Evolutionary conservation across 2,113 vertebrate genomes (phyloP).

Genomic region (Catharus fuscescens): DNA sequence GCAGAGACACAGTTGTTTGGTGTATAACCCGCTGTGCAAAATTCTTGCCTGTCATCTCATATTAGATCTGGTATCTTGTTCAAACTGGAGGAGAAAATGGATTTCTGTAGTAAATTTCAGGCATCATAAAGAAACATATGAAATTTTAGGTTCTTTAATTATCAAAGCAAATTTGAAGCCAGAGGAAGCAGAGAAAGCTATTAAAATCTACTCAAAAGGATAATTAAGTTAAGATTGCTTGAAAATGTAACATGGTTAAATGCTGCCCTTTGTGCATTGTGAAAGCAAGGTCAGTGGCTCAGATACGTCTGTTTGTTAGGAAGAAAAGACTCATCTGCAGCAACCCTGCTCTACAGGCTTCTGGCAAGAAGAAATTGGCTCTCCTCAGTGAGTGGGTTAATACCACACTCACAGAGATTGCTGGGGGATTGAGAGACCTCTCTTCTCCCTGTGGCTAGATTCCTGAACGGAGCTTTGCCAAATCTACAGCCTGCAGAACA

Average conservation of each 20-base stretch:
- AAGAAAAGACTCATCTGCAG: neutral
- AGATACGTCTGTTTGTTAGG: neutral
- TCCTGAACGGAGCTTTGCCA: neutral
- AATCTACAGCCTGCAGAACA: neutral
- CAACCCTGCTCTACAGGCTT: neutral
- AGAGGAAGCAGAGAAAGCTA: neutral
- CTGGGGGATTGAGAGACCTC: neutral
- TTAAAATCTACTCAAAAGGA: neutral
- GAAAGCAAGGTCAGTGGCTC: neutral
- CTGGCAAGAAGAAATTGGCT: neutral
- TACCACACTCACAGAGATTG: accelerated
- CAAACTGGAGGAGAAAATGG: neutral
- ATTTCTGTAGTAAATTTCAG: constrained; percentile 6
- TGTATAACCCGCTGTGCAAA: neutral
- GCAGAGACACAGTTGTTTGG: neutral
- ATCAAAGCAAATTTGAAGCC: neutral
- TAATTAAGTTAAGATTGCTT: neutral
- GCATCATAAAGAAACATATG: neutral
- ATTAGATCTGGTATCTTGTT: neutral
- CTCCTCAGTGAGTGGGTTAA: neutral
- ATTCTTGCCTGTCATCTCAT: neutral
- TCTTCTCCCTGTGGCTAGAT: neutral
- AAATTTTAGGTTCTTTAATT: neutral
- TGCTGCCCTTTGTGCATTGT: neutral
- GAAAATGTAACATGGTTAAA: neutral